Base-by-base conservation (phyloP, 2,888 invertebrate species). In the Drosophila dives region DNA sequence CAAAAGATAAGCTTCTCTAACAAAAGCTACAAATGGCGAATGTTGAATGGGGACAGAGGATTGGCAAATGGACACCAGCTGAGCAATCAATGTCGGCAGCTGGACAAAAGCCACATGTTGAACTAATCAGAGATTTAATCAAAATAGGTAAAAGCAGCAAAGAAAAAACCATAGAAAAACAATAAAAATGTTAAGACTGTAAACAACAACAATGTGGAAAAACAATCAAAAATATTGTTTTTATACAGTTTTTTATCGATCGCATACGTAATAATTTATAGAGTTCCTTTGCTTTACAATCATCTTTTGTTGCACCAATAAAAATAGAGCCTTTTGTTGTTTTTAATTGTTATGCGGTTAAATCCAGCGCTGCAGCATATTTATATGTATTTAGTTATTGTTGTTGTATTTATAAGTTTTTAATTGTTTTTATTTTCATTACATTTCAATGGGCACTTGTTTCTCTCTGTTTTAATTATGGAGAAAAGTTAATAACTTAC, bases 101-200 rank as follows among this genome's bases (percentile, higher is more conserved):
- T 68, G 72, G 71, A 89, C 82, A 87, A 87, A 86, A 64, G 86
- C 87, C 85, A 73, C 80, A 82, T 84, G 83, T 73, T 73, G 60
- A 78, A 75, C 81, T 75, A 86, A 86, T 86, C 86, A 88, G 78
- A 86, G 86, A 86, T 83, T 75, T 86, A 90, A 86, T 90, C 86
- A 88, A 89, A 81, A 66, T 65, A 75, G 71, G 61, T 79, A 78
- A 72, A 83, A 70, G 76, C 69, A 60, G 59, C 54, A 59, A 78
- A 60, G 26, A 70, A 34, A 49, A 67, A 65, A 72, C 38, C 64
- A 60, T 67, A 42, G 40, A 54, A 77, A 54, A 61, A 36, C 71
- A 50, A 80, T 80, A 26, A 15, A 45, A 23, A 45, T 38, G 4
- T 8, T 8, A 1, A 33, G 34, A 32, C 15, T 15, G 20, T 12